Evolutionary conservation across 1,140 invertebrate species (phyloP).

Genomic region (Fopius arisanus): DNA sequence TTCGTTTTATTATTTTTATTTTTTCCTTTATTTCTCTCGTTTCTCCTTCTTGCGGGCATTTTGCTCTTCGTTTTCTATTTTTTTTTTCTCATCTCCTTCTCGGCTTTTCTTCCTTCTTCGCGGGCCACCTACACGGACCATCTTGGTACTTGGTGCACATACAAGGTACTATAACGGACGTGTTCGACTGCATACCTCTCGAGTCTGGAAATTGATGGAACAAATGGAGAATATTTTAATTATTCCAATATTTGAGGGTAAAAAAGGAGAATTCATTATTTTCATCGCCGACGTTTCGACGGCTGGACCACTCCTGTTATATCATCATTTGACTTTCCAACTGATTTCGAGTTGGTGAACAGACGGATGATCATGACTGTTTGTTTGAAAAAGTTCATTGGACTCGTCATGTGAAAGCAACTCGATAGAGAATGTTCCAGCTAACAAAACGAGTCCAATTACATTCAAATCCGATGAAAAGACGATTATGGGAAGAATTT

Average conservation of each 20-base stretch:
- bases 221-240: background rate
- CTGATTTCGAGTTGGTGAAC: too few species aligned
- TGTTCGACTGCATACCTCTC: conserved; percentile 13
- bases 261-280: background rate
- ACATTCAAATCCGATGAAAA: too few species aligned
- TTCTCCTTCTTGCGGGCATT: conserved; percentile 22
- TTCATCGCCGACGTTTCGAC: too few species aligned
- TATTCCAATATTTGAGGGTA: background rate
- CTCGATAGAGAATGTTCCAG: too few species aligned
- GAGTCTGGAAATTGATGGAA: background rate
- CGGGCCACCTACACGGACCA: conserved; percentile 22
- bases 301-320: too few species aligned
- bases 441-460: too few species aligned
- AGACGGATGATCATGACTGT: too few species aligned
- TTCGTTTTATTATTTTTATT: background rate
- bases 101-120: conserved; percentile 1
- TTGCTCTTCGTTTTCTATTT: background rate
- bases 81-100: background rate
- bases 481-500: too few species aligned
- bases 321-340: too few species aligned
- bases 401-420: too few species aligned
- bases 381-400: too few species aligned
- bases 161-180: conserved; percentile 11
- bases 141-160: conserved; percentile 17
- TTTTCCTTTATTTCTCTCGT: conserved; percentile 9